phyloP scores from a whole-genome alignment of 2,113 vertebrate species.

The Deroptyus accipitrinus region DNA sequence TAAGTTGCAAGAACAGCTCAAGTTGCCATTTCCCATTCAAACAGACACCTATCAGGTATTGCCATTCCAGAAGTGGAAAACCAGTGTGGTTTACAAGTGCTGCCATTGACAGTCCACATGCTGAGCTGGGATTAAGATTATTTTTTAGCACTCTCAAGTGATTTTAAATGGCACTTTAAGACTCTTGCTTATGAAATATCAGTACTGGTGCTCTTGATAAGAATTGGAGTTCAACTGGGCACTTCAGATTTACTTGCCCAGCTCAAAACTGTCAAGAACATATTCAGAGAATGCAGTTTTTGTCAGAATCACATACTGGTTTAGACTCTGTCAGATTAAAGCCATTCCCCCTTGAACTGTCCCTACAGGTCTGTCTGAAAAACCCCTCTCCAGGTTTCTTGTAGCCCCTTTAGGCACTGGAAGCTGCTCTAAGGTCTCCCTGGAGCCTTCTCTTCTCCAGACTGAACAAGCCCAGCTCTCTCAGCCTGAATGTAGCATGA shows the following conservation, averaged over 20 bases:
- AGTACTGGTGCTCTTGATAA: no score
- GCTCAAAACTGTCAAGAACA: background rate
- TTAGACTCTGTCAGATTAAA: background rate
- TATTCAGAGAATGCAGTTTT: background rate
- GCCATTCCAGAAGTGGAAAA: background rate
- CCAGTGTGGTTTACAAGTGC: no score
- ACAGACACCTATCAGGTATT: rapidly evolving
- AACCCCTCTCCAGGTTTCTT: background rate
- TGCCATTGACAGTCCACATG: background rate
- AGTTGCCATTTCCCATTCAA: background rate
- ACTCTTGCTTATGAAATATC: background rate
- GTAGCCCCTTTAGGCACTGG: background rate
- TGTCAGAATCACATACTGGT: background rate
- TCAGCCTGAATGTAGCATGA: background rate
- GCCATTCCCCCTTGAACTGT: background rate
- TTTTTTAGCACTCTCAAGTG: background rate
- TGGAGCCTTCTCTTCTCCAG: background rate
- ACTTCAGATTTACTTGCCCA: background rate
- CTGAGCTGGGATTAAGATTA: background rate
- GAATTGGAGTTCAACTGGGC: background rate
- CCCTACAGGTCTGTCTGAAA: background rate
- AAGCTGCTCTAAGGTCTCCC: background rate
- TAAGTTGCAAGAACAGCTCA: background rate
- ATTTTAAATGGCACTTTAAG: background rate
- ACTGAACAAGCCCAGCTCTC: background rate